Percentiles rank a stretch among this genome's conserved stretches.
These are phyloP conservation scores for Drepanosiphum platanoidis DNA, from an alignment of 2,888 invertebrate species.

Conservation along the genomic window DNA sequence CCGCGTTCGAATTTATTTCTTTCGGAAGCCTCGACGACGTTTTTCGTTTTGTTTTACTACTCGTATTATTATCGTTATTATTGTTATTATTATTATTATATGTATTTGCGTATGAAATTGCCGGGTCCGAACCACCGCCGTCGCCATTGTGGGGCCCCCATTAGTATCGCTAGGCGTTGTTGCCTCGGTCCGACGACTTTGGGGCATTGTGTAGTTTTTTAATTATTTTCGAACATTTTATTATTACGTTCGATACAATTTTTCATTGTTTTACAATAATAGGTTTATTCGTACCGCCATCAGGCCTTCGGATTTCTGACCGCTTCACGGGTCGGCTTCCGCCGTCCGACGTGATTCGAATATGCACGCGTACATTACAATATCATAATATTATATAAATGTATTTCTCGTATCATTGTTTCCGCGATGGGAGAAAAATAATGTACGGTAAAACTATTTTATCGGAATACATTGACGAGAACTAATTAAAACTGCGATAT, in stretches of 20 bases:
- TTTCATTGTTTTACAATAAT: constrained; percentile 61
- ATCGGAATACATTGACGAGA: background rate
- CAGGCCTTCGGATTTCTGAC: constrained; percentile 44
- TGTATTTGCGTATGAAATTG: constrained; percentile 56
- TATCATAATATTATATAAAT: background rate
- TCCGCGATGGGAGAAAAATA: constrained; percentile 6
- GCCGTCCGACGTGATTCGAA: constrained; percentile 56
- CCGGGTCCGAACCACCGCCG: constrained; percentile 38
- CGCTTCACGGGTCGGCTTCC: constrained; percentile 47
- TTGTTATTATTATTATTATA: constrained; percentile 33
- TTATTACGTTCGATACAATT: constrained; percentile 39
- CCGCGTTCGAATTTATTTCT: constrained; percentile 59
- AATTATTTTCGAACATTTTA: constrained; percentile 47
- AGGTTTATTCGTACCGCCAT: constrained; percentile 16
- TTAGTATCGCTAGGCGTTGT: constrained; percentile 49
- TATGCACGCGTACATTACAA: background rate
- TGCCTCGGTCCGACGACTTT: constrained; percentile 52
- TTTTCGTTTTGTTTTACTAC: constrained; percentile 56
- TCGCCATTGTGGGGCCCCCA: constrained; percentile 45
- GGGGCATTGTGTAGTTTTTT: constrained; percentile 25
- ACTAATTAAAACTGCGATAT: constrained; percentile 26
- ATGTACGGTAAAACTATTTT: background rate
- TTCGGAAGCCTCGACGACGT: constrained; percentile 60
- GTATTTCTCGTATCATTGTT: constrained; percentile 34
- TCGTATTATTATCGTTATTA: constrained; percentile 30